These are phyloP conservation scores for Nasonia longicornis DNA, from an alignment of 1,140 invertebrate species.

Conservation along the genomic window DNA sequence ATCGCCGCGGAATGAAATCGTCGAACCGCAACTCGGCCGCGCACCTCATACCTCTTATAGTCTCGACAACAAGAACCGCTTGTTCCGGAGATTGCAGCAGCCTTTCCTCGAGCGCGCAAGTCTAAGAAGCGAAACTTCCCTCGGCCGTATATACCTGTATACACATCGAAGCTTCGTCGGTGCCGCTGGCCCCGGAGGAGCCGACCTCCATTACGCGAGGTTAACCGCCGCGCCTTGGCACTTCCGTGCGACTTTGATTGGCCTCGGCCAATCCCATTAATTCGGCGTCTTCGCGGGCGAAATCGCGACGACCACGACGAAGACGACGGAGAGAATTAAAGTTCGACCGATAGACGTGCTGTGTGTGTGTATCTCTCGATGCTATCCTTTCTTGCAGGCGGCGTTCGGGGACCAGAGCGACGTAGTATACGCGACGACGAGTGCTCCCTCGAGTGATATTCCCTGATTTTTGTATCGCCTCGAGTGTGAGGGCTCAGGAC, in stretches of 20 bases:
- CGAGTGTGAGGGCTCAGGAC: neutral
- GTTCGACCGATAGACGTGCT: constrained; percentile 33
- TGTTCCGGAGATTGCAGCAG: neutral
- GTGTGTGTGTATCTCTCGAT: neutral
- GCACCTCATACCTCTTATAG: neutral
- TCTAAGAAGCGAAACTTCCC: constrained; percentile 10
- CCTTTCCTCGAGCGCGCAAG: neutral
- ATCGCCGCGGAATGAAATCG: neutral
- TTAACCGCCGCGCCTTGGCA: constrained; percentile 65
- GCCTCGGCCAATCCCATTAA: constrained; percentile 63
- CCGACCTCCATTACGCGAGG: constrained; percentile 65
- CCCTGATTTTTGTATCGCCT: constrained; percentile 48
- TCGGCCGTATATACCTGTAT: neutral
- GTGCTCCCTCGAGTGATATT: constrained; percentile 49
- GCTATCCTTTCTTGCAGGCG: constrained; percentile 4
- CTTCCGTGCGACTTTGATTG: constrained; percentile 66
- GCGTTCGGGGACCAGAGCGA: constrained; percentile 16
- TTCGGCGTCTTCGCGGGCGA: constrained; percentile 45
- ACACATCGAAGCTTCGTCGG: neutral
- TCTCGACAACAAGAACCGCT: neutral
- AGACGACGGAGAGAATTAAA: constrained; percentile 44
- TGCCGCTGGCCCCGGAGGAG: constrained; percentile 58
- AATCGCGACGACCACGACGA: constrained; percentile 1
- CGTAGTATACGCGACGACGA: constrained; percentile 31
- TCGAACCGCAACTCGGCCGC: neutral